A percentile compares a stretch with the other conserved stretches of the same genome.
These are phyloP conservation scores for Macrosoma leucophasiata DNA, from an alignment of 2,888 invertebrate genomes.

Conservation along the genomic window DNA sequence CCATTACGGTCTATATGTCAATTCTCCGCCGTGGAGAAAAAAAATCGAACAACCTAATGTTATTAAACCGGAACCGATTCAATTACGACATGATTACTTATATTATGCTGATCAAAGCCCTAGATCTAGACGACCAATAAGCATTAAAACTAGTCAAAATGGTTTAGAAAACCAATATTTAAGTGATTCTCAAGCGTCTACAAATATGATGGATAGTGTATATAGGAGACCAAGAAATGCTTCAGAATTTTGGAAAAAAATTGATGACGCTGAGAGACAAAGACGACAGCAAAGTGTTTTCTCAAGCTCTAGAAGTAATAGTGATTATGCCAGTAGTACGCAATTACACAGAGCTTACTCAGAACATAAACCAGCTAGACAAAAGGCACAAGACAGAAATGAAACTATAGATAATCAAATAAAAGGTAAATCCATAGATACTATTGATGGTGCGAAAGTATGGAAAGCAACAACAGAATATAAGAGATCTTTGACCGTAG, in stretches of 20 bases:
- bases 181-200: constrained; percentile 66
- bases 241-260: constrained; percentile 79
- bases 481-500: constrained; percentile 56
- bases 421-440: constrained; percentile 42
- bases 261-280: constrained; percentile 71
- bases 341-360: constrained; percentile 35
- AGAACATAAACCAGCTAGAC: constrained; percentile 23
- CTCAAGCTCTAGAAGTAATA: constrained; percentile 51
- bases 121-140: constrained; percentile 82
- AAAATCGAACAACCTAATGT: constrained; percentile 42
- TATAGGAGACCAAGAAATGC: constrained; percentile 68
- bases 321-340: constrained; percentile 50
- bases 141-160: constrained; percentile 74
- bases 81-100: constrained; percentile 70
- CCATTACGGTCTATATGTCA: constrained; percentile 60
- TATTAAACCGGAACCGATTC: constrained; percentile 58
- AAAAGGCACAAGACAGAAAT: constrained; percentile 24
- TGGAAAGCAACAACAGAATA: constrained; percentile 71
- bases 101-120: constrained; percentile 84
- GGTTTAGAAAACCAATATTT: constrained; percentile 62
- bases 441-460: constrained; percentile 55
- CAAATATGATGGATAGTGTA: constrained; percentile 44
- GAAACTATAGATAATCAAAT: constrained; percentile 45
- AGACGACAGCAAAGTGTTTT: constrained; percentile 49
- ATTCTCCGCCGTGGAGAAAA: constrained; percentile 60